Conservation (phyloP, 2,888 invertebrate species). For the Phengaris arion region DNA sequence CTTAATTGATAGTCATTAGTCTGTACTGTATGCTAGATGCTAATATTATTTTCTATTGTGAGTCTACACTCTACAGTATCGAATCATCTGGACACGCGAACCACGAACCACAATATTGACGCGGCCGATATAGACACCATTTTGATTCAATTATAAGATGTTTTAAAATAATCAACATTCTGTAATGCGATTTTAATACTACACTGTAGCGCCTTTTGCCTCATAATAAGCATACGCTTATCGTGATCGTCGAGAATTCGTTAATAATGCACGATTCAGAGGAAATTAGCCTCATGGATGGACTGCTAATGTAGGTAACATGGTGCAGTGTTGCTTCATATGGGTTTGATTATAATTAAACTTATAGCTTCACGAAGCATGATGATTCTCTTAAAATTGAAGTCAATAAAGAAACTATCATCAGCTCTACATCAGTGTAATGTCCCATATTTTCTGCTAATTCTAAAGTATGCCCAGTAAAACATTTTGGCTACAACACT, state of each 20-base stretch:
- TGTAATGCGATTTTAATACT: constrained; percentile 27
- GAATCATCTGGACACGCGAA: not conserved
- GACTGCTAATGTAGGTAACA: constrained; percentile 11
- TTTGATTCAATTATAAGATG: constrained; percentile 18
- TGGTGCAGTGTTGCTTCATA: not conserved
- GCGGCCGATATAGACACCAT: not conserved
- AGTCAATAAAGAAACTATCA: too few relatives aligned
- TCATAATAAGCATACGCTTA: constrained; percentile 22
- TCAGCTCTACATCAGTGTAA: too few relatives aligned
- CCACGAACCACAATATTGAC: not conserved
- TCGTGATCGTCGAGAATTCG: constrained; percentile 25
- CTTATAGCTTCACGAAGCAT: not conserved
- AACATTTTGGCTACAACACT: too few relatives aligned
- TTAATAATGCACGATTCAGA: constrained; percentile 19
- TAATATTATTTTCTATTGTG: not conserved
- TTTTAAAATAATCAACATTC: constrained; percentile 26
- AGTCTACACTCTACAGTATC: not conserved
- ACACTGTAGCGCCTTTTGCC: constrained; percentile 3
- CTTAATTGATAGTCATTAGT: too few relatives aligned
- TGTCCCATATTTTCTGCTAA: too few relatives aligned
- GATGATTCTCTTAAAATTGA: not conserved
- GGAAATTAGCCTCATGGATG: not conserved
- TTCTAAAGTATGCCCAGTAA: too few relatives aligned
- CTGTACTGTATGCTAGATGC: too few relatives aligned
- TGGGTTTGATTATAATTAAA: constrained; percentile 8